These are phyloP conservation scores for Hyaena hyaena DNA, from an alignment of 2,113 vertebrate species.

Conservation along the genomic window DNA sequence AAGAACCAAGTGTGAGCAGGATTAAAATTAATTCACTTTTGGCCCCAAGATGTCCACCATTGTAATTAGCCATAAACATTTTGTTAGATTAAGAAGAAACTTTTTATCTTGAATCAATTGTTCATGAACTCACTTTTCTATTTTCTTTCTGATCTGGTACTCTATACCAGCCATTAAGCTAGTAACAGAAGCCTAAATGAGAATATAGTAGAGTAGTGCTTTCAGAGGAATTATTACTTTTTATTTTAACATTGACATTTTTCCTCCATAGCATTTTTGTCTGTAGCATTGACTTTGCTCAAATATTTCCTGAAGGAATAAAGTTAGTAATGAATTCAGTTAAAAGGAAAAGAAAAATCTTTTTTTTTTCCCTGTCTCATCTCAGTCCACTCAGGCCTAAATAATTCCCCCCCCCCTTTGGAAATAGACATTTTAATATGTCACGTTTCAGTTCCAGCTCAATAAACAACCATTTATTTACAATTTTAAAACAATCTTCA, in stretches of 20 bases:
- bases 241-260: constrained; percentile 49
- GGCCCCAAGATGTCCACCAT: not conserved
- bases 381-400: constrained; percentile 79
- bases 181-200: not conserved
- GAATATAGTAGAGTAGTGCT: not conserved
- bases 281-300: not conserved
- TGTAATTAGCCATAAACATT: not conserved
- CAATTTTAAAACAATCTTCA: constrained; percentile 89
- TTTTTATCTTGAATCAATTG: not conserved
- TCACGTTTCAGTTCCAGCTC: constrained; percentile 90
- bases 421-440: constrained; percentile 89
- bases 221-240: not conserved
- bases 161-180: not conserved
- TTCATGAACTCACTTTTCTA: not conserved
- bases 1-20: not conserved
- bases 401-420: constrained; percentile 80
- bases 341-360: constrained; percentile 73
- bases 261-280: not conserved
- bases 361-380: constrained; percentile 53
- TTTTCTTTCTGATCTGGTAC: not conserved
- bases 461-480: constrained; percentile 91
- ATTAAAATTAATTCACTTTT: not conserved
- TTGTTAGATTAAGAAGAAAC: not conserved
- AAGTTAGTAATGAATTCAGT: constrained; percentile 80
- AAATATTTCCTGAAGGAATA: constrained; percentile 26